phyloP scores from a whole-genome alignment of 2,113 vertebrate genomes.

The Corythornis cristatus region DNA sequence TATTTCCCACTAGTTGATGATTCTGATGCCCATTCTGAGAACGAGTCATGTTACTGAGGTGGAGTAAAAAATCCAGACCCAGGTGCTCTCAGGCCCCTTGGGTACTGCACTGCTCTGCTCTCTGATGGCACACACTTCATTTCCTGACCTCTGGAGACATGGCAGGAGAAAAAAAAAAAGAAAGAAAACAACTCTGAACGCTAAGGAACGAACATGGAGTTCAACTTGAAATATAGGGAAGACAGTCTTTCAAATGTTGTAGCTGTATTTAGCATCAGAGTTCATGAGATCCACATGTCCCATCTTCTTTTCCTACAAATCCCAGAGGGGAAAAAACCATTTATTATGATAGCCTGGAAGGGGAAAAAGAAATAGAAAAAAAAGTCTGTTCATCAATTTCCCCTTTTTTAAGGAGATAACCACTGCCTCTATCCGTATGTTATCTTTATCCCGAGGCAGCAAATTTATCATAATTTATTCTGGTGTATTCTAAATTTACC shows the following conservation, averaged over 20 bases:
- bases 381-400: slow-evolving; percentile 76
- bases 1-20: neutral
- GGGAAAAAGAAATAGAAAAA: slow-evolving; percentile 20
- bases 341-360: slow-evolving; percentile 66
- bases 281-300: slow-evolving; percentile 73
- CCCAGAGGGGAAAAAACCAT: slow-evolving; percentile 49
- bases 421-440: slow-evolving; percentile 73
- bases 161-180: neutral
- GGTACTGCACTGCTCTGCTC: neutral
- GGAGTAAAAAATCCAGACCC: neutral
- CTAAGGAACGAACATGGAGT: slow-evolving; percentile 8
- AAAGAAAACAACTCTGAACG: neutral
- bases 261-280: slow-evolving; percentile 70
- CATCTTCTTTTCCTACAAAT: slow-evolving; percentile 67
- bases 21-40: neutral
- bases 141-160: slow-evolving; percentile 30
- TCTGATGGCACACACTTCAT: slow-evolving; percentile 39
- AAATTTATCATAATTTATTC: slow-evolving; percentile 88
- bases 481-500: slow-evolving; percentile 84
- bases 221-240: slow-evolving; percentile 48
- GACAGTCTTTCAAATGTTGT: slow-evolving; percentile 41
- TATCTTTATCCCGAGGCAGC: slow-evolving; percentile 80
- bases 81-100: neutral
- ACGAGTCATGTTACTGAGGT: neutral
- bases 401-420: slow-evolving; percentile 69